Conservation (phyloP, 2,797 vertebrate species). For the Cyclura pinguis region DNA sequence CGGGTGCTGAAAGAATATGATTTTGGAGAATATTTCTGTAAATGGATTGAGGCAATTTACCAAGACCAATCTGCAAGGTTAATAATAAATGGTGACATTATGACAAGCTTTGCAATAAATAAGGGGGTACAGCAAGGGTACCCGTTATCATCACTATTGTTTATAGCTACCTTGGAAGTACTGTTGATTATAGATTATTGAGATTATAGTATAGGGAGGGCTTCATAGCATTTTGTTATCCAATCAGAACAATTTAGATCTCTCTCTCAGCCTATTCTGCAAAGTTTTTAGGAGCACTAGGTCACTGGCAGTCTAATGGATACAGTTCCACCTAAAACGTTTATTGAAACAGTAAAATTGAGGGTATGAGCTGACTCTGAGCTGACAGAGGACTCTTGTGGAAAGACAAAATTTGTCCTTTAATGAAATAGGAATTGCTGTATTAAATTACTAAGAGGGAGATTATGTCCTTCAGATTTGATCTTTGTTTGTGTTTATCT, state of each 20-base stretch:
- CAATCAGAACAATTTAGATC: slow-evolving; percentile 57
- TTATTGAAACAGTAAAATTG: slow-evolving; percentile 25
- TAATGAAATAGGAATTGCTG: not conserved
- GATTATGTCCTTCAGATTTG: not conserved
- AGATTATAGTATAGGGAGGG: too few species aligned
- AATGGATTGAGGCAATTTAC: too few species aligned
- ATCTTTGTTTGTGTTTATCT: not conserved
- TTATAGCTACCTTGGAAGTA: too few species aligned
- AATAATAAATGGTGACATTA: too few species aligned
- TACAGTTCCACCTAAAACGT: not conserved
- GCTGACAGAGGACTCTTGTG: not conserved
- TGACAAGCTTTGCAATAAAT: too few species aligned
- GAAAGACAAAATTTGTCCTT: not conserved
- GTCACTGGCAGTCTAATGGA: slow-evolving; percentile 34
- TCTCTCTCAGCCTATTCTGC: slow-evolving; percentile 52
- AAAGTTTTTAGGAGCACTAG: slow-evolving; percentile 36
- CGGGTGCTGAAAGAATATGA: too few species aligned
- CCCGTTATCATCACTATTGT: too few species aligned
- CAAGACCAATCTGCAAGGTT: too few species aligned
- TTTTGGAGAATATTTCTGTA: too few species aligned
- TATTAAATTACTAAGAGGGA: not conserved
- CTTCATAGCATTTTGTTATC: slow-evolving; percentile 39
- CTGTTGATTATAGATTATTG: too few species aligned
- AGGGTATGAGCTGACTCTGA: not conserved
- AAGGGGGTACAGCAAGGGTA: too few species aligned